Evolutionary conservation across 2,888 invertebrate species (phyloP).

Genomic region (Cheilosia variabilis): DNA sequence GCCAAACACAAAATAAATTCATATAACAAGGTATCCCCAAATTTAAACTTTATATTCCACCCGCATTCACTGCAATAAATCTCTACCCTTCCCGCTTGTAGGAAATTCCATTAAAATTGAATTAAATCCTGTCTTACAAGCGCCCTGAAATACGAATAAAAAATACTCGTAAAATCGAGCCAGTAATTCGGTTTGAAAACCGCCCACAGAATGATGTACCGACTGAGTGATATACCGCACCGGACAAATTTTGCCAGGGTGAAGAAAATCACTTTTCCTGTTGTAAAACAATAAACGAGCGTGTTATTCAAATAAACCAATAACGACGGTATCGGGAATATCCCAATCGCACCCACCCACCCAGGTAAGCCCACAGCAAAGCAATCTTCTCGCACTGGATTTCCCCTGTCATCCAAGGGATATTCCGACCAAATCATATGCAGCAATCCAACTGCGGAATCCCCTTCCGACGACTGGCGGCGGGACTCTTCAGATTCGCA

Average conservation of each 20-base stretch:
- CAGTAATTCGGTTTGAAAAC: conserved; percentile 36
- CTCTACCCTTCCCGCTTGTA: conserved; percentile 1
- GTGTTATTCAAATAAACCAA: conserved; percentile 83
- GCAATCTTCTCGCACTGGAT: conserved; percentile 31
- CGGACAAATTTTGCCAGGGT: conserved; percentile 31
- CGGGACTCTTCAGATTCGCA: conserved; percentile 39
- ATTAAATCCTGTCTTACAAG: conserved; percentile 65
- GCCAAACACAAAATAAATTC: too few relatives aligned
- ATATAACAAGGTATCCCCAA: too few relatives aligned
- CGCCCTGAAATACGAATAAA: conserved; percentile 19
- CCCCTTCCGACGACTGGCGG: conserved; percentile 23
- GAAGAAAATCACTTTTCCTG: conserved; percentile 77
- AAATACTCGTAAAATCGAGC: conserved; percentile 58
- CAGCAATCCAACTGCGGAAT: conserved; percentile 25
- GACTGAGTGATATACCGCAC: too few relatives aligned
- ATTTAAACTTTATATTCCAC: too few relatives aligned
- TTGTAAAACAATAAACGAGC: conserved; percentile 83
- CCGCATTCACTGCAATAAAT: conserved; percentile 24
- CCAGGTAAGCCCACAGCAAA: conserved; percentile 38
- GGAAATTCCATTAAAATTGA: conserved; percentile 66
- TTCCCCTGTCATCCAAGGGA: conserved; percentile 28
- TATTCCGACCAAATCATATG: conserved; percentile 38
- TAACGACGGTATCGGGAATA: conserved; percentile 75
- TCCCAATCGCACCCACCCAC: conserved; percentile 19
- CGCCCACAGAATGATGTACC: conserved; percentile 54